A percentile compares a stretch with the other conserved stretches of the same genome.
These are phyloP conservation scores for Cyphomyrus plagiostoma DNA, from an alignment of 2,113 vertebrate species.

Conservation along the genomic window DNA sequence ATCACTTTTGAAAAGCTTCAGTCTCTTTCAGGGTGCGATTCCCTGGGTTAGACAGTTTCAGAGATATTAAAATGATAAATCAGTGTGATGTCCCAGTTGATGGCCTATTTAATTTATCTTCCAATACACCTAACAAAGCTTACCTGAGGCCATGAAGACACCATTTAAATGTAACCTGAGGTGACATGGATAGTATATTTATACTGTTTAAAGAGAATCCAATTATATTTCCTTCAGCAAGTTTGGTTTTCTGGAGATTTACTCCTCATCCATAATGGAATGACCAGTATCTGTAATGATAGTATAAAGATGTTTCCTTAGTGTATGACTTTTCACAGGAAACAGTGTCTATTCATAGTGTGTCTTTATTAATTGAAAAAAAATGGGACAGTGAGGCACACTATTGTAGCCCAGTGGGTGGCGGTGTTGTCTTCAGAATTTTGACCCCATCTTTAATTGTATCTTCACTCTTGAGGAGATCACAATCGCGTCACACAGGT, in stretches of 20 bases:
- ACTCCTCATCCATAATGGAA: neutral
- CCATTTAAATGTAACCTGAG: conserved; percentile 11
- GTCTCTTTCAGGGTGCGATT: neutral
- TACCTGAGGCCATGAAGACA: neutral
- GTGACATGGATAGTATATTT: neutral
- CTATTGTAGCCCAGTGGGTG: neutral
- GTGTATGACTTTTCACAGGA: neutral
- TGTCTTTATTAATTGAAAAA: neutral
- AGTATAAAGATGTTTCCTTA: neutral
- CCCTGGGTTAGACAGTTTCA: neutral
- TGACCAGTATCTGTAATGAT: neutral
- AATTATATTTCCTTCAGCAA: neutral
- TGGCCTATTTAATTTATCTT: conserved; percentile 13
- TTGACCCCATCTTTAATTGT: neutral
- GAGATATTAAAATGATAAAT: conserved; percentile 8
- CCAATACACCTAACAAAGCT: neutral
- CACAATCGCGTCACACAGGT: neutral
- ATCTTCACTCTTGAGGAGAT: neutral
- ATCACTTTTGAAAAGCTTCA: neutral
- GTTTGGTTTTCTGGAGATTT: neutral
- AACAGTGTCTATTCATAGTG: neutral
- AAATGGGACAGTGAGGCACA: neutral
- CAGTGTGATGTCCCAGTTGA: neutral
- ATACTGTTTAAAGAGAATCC: neutral
- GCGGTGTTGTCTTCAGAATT: neutral